A percentile compares a stretch with the other conserved stretches of the same genome.
These are phyloP conservation scores for Apodemia duryi DNA, from an alignment of 2,888 invertebrate genomes.

Conservation along the genomic window DNA sequence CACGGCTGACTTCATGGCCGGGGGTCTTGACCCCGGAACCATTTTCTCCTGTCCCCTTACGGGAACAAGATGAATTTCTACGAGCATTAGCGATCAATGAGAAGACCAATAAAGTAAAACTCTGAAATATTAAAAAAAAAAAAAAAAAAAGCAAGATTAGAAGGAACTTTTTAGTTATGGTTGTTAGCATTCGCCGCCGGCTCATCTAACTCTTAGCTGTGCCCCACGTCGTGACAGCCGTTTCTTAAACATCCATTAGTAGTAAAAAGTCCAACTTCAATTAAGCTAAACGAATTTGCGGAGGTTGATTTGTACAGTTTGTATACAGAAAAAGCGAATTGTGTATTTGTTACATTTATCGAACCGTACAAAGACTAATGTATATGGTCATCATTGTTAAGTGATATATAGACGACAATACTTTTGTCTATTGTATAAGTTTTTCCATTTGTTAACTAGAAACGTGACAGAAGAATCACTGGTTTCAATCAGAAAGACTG, in stretches of 20 bases:
- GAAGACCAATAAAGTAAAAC: not conserved
- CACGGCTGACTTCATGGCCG: no score
- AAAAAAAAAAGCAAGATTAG: conserved; percentile 1
- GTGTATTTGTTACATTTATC: conserved; percentile 47
- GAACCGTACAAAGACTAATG: not conserved
- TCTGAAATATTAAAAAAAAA: not conserved
- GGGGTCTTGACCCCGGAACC: no score
- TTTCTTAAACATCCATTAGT: conserved; percentile 68
- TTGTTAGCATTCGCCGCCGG: conserved; percentile 31
- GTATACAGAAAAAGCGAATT: conserved; percentile 58
- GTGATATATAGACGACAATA: conserved; percentile 1
- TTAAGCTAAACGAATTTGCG: conserved; percentile 48
- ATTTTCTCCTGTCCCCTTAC: no score
- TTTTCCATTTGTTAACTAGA: not conserved
- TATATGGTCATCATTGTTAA: not conserved
- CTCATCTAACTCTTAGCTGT: conserved; percentile 24
- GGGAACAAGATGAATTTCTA: no score
- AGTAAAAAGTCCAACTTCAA: conserved; percentile 62
- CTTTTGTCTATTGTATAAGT: not conserved
- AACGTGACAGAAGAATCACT: not conserved
- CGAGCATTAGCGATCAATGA: not conserved
- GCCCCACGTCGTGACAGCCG: conserved; percentile 67
- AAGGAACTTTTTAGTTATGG: conserved; percentile 30
- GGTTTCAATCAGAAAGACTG: not conserved
- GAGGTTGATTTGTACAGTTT: conserved; percentile 62